Evolutionary conservation across 1,140 invertebrate genomes (phyloP), one percentile per base, ranked within the genome.

Genomic region (Temnothorax nylanderi): DNA sequence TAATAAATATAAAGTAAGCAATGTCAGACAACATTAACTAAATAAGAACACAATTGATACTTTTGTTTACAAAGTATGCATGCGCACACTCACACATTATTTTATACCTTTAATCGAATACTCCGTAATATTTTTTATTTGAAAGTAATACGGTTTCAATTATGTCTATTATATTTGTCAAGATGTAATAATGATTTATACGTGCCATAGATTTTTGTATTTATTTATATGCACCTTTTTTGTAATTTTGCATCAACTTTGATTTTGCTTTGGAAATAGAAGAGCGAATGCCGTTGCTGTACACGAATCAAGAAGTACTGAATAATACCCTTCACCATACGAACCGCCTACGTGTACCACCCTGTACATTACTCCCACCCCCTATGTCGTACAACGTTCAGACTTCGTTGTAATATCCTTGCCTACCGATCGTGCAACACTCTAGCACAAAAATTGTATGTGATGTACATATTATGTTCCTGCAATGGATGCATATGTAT

Each of bases 251-350:
- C 91, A 93, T 90, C 91, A 92, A 91, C 89, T 94, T 93, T 93
- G 92, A 94, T 75, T 85, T 91, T 92, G 93, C 91, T 88, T 88
- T 88, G 91, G 90, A 87, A 90, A 91, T 94, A 95, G 95, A 95
- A 93, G 95, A 95, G 87, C 94, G 94, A 94, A 94, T 95, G 91
- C 95, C 95, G 92, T 93, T 95, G 93, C 94, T 95, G 93, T 95
- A 95, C 91, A 95, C 94, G 86, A 95, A 91, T 91, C 92, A 94
- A 89, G 94, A 95, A 91, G 93, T 95, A 92, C 92, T 95, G 93
- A 94, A 93, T 94, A 95, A 95, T 93, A 94, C 94, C 91, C 93
- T 95, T 88, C 94, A 95, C 93, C 94, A 94, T 90, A 93, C 93
- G 81, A 92, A 94, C 89, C 92, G 93, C 92, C 92, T 93, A 92